phyloP scores from a whole-genome alignment of 2,113 vertebrate species.

The Anoura caudifer region DNA sequence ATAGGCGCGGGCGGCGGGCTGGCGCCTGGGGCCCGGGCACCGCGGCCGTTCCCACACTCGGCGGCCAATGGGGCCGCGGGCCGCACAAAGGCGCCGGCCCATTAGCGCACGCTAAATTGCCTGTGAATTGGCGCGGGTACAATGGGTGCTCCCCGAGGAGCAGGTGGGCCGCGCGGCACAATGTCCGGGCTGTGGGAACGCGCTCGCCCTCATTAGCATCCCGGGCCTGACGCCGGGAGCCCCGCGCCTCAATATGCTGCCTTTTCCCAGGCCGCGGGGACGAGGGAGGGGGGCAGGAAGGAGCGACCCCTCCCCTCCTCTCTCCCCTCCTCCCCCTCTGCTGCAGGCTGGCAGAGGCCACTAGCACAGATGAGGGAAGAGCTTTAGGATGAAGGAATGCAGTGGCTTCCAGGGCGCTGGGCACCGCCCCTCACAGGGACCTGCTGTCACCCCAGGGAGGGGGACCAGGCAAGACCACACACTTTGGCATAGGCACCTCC shows the following conservation, averaged over 20 bases:
- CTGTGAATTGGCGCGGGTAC: slow-evolving; percentile 85
- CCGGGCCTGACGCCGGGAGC: slow-evolving; percentile 77
- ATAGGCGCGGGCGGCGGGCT: slow-evolving; percentile 71
- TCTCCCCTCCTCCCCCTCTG: background rate
- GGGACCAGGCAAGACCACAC: background rate
- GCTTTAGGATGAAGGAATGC: background rate
- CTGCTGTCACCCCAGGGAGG: background rate
- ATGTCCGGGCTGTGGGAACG: slow-evolving; percentile 85
- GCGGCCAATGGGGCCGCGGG: slow-evolving; percentile 81
- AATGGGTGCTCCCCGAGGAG: slow-evolving; percentile 85
- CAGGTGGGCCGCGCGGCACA: slow-evolving; percentile 85
- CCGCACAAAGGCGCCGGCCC: slow-evolving; percentile 82
- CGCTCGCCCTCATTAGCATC: slow-evolving; percentile 75
- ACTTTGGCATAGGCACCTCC: background rate
- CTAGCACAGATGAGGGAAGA: background rate
- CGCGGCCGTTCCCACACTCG: slow-evolving; percentile 84
- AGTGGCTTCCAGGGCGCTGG: rapidly evolving
- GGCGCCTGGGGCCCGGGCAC: slow-evolving; percentile 78
- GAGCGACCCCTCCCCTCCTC: slow-evolving; percentile 31
- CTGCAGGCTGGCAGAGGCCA: background rate
- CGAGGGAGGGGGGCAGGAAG: slow-evolving; percentile 64
- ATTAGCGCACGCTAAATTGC: slow-evolving; percentile 85
- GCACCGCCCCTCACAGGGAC: background rate
- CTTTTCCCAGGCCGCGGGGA: slow-evolving; percentile 73
- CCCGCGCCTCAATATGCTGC: slow-evolving; percentile 78